A percentile compares a stretch with the other conserved stretches of the same genome.
Conservation (phyloP, 2,797 vertebrate species). For the Hephaestus fuliginosus region DNA sequence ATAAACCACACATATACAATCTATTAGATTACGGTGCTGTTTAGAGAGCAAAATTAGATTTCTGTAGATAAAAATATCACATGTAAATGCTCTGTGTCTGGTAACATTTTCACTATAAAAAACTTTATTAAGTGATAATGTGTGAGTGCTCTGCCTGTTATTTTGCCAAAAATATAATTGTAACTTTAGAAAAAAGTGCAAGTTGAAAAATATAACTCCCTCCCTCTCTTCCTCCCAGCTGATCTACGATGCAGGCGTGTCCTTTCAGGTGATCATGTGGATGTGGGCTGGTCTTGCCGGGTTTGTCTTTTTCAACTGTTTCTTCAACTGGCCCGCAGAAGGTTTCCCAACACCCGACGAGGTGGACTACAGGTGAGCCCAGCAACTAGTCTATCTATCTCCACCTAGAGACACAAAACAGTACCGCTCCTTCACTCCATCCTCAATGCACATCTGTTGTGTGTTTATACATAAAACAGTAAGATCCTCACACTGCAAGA, state of each 20-base stretch:
- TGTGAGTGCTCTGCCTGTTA: constrained; percentile 5
- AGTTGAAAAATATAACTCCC: not conserved
- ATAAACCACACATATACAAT: not conserved
- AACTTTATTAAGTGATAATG: constrained; percentile 9
- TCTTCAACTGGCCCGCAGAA: constrained; percentile 91
- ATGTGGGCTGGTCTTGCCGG: constrained; percentile 88
- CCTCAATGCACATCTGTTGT: not conserved
- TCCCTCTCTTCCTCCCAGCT: constrained; percentile 76
- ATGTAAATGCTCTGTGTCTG: not conserved
- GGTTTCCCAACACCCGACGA: constrained; percentile 91
- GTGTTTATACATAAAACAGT: constrained; percentile 74
- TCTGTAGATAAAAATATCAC: not conserved
- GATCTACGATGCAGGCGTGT: constrained; percentile 88
- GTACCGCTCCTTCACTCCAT: not conserved
- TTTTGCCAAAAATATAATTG: not conserved
- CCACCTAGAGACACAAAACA: not conserved
- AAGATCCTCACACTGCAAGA: constrained; percentile 83
- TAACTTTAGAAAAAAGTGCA: not conserved
- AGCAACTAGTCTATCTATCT: not conserved
- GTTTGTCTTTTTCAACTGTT: constrained; percentile 90
- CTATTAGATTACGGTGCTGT: not conserved
- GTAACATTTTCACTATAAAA: not conserved
- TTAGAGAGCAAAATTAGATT: not conserved
- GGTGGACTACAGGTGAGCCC: constrained; percentile 86
- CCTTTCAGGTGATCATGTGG: constrained; percentile 91